phyloP scores from a whole-genome alignment of 2,888 invertebrate species.

The Callosobruchus maculatus region DNA sequence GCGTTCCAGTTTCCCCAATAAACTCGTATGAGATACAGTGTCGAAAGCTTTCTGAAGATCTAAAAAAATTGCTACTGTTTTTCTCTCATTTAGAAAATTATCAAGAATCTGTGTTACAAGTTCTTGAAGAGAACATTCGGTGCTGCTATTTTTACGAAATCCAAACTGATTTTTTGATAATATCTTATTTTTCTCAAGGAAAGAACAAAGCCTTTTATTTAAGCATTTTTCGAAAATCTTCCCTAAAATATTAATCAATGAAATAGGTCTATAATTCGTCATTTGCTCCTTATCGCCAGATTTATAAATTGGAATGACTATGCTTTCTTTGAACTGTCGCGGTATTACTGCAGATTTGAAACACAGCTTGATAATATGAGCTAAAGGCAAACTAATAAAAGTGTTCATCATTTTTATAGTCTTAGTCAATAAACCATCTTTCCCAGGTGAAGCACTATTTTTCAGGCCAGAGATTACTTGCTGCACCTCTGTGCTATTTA shows the following conservation, averaged over 20 bases:
- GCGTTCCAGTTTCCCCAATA: slow-evolving; percentile 4
- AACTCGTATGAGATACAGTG: not conserved
- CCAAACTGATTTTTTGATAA: slow-evolving; percentile 10
- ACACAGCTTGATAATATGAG: slow-evolving; percentile 8
- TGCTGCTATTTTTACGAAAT: slow-evolving; percentile 7
- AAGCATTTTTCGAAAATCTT: slow-evolving; percentile 7
- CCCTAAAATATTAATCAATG: slow-evolving; percentile 7
- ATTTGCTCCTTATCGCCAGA: slow-evolving; percentile 1
- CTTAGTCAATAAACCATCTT: slow-evolving; percentile 1
- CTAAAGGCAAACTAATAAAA: slow-evolving; percentile 3
- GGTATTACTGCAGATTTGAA: slow-evolving; percentile 8
- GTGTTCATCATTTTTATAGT: slow-evolving; percentile 9
- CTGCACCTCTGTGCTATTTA: no score
- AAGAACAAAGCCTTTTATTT: slow-evolving; percentile 1
- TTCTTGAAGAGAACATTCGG: slow-evolving; percentile 7
- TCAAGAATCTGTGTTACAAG: slow-evolving; percentile 1
- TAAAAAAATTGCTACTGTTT: slow-evolving; percentile 7
- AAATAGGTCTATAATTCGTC: slow-evolving; percentile 8
- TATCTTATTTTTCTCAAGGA: slow-evolving; percentile 5
- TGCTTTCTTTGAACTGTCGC: slow-evolving; percentile 5
- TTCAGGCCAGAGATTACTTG: not conserved
- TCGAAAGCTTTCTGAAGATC: slow-evolving; percentile 8
- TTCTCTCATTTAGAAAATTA: not conserved
- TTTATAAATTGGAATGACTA: slow-evolving; percentile 7
- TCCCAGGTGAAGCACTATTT: slow-evolving; percentile 7